These are phyloP conservation scores for Ectemnius continuus DNA, from an alignment of 2,888 invertebrate species.

Conservation along the genomic window DNA sequence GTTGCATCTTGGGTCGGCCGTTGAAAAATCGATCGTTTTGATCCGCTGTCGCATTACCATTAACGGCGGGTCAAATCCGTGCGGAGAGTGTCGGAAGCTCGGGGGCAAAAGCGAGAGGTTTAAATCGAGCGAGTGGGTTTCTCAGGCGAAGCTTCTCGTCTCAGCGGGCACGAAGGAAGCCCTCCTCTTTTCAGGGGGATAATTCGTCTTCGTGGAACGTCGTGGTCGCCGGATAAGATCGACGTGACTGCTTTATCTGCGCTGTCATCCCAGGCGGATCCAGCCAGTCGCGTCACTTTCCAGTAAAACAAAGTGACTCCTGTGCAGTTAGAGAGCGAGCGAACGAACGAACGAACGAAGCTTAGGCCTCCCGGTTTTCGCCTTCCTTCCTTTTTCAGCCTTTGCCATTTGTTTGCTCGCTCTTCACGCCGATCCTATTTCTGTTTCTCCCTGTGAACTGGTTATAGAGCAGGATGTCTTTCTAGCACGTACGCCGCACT, in stretches of 20 bases:
- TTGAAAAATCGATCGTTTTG: not conserved
- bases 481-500: not conserved
- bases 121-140: constrained; percentile 30
- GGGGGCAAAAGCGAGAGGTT: constrained; percentile 24
- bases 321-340: not conserved
- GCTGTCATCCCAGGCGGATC: constrained; percentile 17
- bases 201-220: constrained; percentile 32
- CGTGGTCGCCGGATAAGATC: constrained; percentile 4
- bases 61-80: constrained; percentile 52
- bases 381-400: too few relatives aligned
- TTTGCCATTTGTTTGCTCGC: too few relatives aligned
- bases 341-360: not conserved
- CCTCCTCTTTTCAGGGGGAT: constrained; percentile 8
- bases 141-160: not conserved
- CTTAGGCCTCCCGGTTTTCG: too few relatives aligned
- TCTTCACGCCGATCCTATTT: too few relatives aligned
- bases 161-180: not conserved
- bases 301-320: constrained; percentile 25
- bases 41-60: constrained; percentile 55
- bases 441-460: too few relatives aligned
- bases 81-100: constrained; percentile 9
- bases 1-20: too few relatives aligned
- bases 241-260: constrained; percentile 38
- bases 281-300: constrained; percentile 32
- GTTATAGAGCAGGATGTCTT: too few relatives aligned